phyloP scores from a whole-genome alignment of 2,797 vertebrate genomes.

The Channallabes apus region DNA sequence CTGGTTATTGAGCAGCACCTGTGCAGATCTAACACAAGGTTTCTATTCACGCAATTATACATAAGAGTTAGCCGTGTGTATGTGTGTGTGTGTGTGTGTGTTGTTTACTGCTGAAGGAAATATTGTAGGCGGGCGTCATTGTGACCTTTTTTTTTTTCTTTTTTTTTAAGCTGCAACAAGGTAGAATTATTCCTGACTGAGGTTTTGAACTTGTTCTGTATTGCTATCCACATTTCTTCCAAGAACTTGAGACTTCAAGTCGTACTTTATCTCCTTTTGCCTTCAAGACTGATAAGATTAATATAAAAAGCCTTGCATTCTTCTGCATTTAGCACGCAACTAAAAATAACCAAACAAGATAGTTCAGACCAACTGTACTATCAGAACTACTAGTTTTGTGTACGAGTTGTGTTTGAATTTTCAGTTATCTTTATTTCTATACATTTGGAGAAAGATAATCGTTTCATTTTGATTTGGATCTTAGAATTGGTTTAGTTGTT shows the following conservation, averaged over 20 bases:
- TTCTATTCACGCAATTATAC: slow-evolving; percentile 8
- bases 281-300: slow-evolving; percentile 31
- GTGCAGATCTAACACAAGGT: background rate
- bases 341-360: slow-evolving; percentile 40
- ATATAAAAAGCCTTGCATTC: slow-evolving; percentile 22
- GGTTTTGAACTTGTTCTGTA: background rate
- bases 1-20: slow-evolving; percentile 32
- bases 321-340: background rate
- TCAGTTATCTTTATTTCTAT: background rate
- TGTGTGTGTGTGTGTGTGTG: background rate
- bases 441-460: background rate
- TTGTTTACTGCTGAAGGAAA: slow-evolving; percentile 12
- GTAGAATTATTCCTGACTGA: slow-evolving; percentile 31
- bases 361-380: too few relatives aligned
- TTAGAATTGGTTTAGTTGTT: background rate
- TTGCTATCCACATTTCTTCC: slow-evolving; percentile 25
- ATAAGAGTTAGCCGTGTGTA: background rate
- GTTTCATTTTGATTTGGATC: background rate
- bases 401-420: background rate
- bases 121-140: background rate
- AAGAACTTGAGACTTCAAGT: slow-evolving; percentile 33
- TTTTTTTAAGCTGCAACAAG: slow-evolving; percentile 5
- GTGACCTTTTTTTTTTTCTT: background rate
- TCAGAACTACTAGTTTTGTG: background rate
- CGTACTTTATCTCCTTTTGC: slow-evolving; percentile 32